phyloP scores from a whole-genome alignment of 1,140 invertebrate genomes.

The Acromyrmex echinatior region DNA sequence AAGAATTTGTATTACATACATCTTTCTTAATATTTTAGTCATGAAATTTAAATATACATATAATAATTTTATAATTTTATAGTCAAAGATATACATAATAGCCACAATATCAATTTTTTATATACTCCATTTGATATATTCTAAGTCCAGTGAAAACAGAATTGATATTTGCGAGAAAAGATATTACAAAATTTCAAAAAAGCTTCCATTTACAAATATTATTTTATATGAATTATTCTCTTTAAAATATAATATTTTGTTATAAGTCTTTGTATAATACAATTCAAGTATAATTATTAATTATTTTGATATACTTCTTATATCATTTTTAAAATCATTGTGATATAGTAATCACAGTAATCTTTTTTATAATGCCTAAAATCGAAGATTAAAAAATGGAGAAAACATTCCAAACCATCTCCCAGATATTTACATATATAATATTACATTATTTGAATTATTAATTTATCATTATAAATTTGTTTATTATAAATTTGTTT shows the following conservation, averaged over 20 bases:
- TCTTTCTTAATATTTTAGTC: constrained; percentile 1
- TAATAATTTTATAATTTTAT: neutral
- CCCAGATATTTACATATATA: constrained; percentile 10
- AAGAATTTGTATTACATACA: neutral
- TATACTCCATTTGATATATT: constrained; percentile 4
- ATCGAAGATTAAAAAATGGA: neutral
- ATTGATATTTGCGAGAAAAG: constrained; percentile 18
- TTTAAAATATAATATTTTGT: constrained; percentile 16
- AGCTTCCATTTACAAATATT: constrained; percentile 14
- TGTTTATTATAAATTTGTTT: constrained; percentile 1
- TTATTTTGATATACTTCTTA: constrained; percentile 40
- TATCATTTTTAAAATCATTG: constrained; percentile 11
- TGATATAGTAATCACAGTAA: constrained; percentile 9
- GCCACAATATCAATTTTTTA: constrained; percentile 26
- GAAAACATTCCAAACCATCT: constrained; percentile 47
- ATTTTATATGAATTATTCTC: constrained; percentile 2
- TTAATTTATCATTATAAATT: constrained; percentile 20
- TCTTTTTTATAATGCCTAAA: neutral
- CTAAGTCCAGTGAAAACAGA: constrained; percentile 10
- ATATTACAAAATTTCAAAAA: constrained; percentile 30
- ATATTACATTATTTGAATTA: constrained; percentile 6
- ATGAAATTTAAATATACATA: neutral
- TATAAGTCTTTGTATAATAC: neutral
- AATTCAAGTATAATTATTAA: neutral
- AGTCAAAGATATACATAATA: constrained; percentile 46